Evolutionary conservation across 2,113 vertebrate species (phyloP), one percentile per base, ranked within the genome.

Genomic region (Aythya baeri): DNA sequence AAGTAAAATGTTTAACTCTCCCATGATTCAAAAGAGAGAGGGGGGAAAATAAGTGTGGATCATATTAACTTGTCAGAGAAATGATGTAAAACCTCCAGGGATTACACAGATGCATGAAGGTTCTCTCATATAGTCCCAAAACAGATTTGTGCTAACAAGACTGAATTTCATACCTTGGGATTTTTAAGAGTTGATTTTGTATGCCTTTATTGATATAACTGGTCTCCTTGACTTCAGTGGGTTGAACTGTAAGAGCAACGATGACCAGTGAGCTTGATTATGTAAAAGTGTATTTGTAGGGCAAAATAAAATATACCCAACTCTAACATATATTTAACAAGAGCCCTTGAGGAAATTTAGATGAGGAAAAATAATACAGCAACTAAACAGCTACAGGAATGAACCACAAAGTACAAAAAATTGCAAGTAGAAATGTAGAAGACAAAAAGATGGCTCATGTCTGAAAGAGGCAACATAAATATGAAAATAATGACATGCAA

Each of bases 81-180:
- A 89, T 91, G 1, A 96, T 52, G 41, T 82, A 89, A 95, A 97
- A 94, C 9, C 55, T 77, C 77, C 58, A 68, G 76, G 76, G 72
- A 94, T 58, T 84, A 71, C 82, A 67, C 73, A 94, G 88, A 95
- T 84, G 78, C 70, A 67, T 25, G 13, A 38, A 94, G 27, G 55
- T 87, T 96, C 83, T 93, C 71, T 92, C 73, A 74, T 46, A 80
- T 78, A 96, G 41, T 78, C 61, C 38, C 68, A 11, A 87, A 73
- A 65, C 77, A 93, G 57, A 86, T 85, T 67, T 88, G 43, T 65
- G 49, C 76, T 86, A 88, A 81, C 49, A 78, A 93, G 73, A 94
- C 75, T 86, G 50, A 81, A 86, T 94, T 96, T 97, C 88, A 68
- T 93, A 88, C 70, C 61, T 82, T 84, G 49, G 66, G 73, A 84